Evolutionary conservation across 2,113 vertebrate species (phyloP).

Genomic region (Electrona antarctica): DNA sequence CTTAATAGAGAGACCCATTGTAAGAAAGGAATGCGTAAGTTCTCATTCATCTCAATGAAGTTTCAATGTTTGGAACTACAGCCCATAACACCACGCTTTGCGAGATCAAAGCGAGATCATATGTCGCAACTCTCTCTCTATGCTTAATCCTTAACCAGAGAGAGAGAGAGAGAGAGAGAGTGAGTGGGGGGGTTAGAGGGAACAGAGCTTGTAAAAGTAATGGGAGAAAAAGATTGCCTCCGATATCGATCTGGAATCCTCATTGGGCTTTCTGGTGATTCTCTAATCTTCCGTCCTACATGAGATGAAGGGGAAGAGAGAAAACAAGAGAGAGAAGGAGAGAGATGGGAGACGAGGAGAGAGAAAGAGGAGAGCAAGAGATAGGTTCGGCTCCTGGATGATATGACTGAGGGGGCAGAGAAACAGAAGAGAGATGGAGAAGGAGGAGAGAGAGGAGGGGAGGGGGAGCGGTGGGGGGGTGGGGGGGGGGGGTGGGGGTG

Average conservation of each 20-base stretch:
- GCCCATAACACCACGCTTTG: too few relatives aligned
- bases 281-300: constrained; percentile 59
- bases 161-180: constrained; percentile 12
- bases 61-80: too few relatives aligned
- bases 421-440: too few relatives aligned
- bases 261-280: constrained; percentile 58
- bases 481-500: background rate
- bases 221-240: constrained; percentile 56
- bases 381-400: too few relatives aligned
- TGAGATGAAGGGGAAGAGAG: constrained; percentile 40
- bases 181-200: constrained; percentile 26
- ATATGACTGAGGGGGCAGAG: too few relatives aligned
- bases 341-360: background rate
- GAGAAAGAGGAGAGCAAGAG: background rate
- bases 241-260: constrained; percentile 70
- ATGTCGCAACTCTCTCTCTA: background rate
- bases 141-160: constrained; percentile 37
- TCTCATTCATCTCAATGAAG: too few relatives aligned
- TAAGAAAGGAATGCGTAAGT: too few relatives aligned
- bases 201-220: constrained; percentile 56
- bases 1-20: too few relatives aligned
- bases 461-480: too few relatives aligned
- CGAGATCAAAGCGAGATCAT: too few relatives aligned
- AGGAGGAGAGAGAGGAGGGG: too few relatives aligned
- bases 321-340: constrained; percentile 28